Evolutionary conservation across 2,797 vertebrate species (phyloP), one percentile per base, ranked within the genome.

Genomic region (Cheirogaleus major): DNA sequence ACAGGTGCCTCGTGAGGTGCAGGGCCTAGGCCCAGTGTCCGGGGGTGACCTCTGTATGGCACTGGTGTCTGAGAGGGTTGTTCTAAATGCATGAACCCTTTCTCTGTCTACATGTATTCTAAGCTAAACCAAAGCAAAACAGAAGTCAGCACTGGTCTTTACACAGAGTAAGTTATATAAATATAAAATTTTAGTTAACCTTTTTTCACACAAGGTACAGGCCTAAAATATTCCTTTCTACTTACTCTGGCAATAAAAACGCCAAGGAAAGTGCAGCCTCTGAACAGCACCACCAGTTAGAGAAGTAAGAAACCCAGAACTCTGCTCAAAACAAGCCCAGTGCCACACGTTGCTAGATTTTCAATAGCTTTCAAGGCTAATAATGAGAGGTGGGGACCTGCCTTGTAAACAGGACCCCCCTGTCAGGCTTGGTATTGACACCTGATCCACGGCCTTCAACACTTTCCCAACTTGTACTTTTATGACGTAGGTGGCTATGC

Each of bases 271-370:
- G 78, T 55, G 0, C 17, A 75, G 90, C 45, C 61, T 59, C 55
- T 65, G 80, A 65, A n/a, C 10, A 8, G 5, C 1, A 13, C 45
- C 22, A 10, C 57, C 57, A 5, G 20, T 11, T 0, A 55, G 45
- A 41, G 22, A 18, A n/a, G 14, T 0, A 27, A 41, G 59, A 32
- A 1, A 3, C 15, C 0, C 10, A 0, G 20, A 50, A 30, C 20
- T 1, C 5, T 4, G 30, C 50, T 30, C 2, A 23, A 17, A 73
- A 13, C 25, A 23, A 3, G 78, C 43, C 43, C 4, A 0, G n/a
- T 22, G 65, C 25, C 5, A 17, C 35, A 35, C 12, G 1, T 9
- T 32, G 41, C 18, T 10, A 9, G 9, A 9, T 7, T 17, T 11
- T 32, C 35, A 52, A 0, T 3, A 2, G 25, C 52, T 75, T 35